These are phyloP conservation scores for Paralichthys olivaceus DNA, from an alignment of 2,113 vertebrate genomes.

Conservation along the genomic window DNA sequence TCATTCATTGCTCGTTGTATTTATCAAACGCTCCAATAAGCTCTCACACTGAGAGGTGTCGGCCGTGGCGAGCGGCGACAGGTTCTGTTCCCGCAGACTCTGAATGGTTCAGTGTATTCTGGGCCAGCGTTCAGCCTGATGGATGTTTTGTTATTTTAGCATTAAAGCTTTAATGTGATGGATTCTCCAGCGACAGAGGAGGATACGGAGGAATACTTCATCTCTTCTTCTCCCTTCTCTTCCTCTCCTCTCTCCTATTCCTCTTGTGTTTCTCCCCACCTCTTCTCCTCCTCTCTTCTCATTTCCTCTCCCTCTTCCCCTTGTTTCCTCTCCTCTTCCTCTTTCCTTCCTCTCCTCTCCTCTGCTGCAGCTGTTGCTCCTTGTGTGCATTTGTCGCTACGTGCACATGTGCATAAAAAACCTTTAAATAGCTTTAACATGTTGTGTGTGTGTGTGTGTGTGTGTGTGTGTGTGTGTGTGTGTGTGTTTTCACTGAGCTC, in stretches of 20 bases:
- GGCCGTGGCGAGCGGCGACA: conserved; percentile 8
- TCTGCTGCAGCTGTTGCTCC: conserved; percentile 5
- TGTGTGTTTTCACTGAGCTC: conserved; percentile 50
- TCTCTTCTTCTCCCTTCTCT: background rate
- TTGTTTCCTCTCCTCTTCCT: background rate
- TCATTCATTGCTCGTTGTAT: conserved; percentile 40
- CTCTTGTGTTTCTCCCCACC: background rate
- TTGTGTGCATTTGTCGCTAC: background rate
- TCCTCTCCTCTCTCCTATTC: background rate
- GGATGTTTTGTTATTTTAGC: conserved; percentile 78
- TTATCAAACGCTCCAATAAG: conserved; percentile 38
- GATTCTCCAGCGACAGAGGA: conserved; percentile 60
- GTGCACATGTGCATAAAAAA: background rate
- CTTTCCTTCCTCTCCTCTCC: background rate
- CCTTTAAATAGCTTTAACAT: background rate
- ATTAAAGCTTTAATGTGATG: conserved; percentile 81
- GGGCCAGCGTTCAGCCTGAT: conserved; percentile 62
- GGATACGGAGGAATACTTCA: conserved; percentile 40
- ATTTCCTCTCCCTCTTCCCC: background rate
- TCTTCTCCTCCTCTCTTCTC: background rate
- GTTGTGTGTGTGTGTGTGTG: conserved; percentile 21
- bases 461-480: conserved; percentile 13
- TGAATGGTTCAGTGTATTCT: conserved; percentile 54
- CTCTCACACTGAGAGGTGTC: conserved; percentile 33
- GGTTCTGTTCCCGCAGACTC: conserved; percentile 36